Evolutionary conservation across 2,797 vertebrate species (phyloP).

Genomic region (Acropternis orthonyx): DNA sequence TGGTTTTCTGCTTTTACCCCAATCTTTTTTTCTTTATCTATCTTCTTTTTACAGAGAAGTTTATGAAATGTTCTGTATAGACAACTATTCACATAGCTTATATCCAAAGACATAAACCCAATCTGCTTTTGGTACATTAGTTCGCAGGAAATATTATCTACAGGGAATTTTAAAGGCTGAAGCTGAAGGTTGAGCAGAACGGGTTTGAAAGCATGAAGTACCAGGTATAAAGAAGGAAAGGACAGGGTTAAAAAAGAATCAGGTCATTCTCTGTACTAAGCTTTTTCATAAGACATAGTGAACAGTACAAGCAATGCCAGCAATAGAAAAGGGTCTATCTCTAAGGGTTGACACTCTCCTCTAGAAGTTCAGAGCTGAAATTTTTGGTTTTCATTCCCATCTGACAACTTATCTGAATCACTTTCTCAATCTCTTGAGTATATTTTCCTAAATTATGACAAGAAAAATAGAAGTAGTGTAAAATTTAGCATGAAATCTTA

Average conservation of each 20-base stretch:
- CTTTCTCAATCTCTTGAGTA: neutral
- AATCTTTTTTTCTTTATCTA: neutral
- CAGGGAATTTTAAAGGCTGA: neutral
- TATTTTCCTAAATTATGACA: slow-evolving; percentile 26
- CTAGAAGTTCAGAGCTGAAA: neutral
- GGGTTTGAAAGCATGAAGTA: neutral
- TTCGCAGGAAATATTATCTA: neutral
- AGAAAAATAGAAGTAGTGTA: neutral
- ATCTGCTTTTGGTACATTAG: neutral
- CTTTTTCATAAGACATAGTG: neutral
- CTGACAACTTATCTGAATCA: slow-evolving; percentile 22
- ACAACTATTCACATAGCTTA: neutral
- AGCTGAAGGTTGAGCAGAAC: neutral
- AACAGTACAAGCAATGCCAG: neutral
- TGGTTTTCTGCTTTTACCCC: neutral
- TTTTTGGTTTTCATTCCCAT: neutral
- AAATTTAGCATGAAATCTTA: neutral
- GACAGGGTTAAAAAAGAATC: neutral
- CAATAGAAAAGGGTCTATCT: neutral
- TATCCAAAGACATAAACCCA: neutral
- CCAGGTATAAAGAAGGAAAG: neutral
- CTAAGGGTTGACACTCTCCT: neutral
- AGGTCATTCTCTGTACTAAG: neutral
- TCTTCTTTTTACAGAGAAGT: neutral
- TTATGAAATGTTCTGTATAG: neutral